A percentile compares a stretch with the other conserved stretches of the same genome.
Evolutionary conservation across 2,888 invertebrate genomes (phyloP).

Genomic region (Eilema depressum): DNA sequence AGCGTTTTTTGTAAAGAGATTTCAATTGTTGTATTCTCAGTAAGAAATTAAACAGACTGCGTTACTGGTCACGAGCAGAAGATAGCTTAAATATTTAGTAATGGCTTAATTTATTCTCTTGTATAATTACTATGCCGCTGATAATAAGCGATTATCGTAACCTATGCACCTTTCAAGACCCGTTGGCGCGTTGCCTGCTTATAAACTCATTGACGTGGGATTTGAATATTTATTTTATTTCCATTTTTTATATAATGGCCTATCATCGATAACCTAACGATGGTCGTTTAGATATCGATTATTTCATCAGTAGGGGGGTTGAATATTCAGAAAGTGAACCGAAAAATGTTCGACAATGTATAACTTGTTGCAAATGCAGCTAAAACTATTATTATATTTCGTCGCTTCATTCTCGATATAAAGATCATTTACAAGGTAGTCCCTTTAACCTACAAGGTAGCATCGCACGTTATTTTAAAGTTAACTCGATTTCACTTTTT

Average conservation of each 20-base stretch:
- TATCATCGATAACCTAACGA: neutral
- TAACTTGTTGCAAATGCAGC: neutral
- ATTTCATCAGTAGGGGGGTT: neutral
- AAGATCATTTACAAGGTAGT: too few relatives aligned
- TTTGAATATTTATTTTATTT: slow-evolving; percentile 1
- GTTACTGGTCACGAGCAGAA: neutral
- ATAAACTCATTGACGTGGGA: neutral
- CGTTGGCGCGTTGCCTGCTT: neutral
- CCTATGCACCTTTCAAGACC: neutral
- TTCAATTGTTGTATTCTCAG: neutral
- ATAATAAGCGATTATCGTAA: neutral
- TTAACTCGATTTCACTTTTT: too few relatives aligned
- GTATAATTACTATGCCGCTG: neutral
- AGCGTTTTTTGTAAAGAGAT: neutral
- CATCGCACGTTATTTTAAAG: too few relatives aligned
- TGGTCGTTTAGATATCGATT: neutral
- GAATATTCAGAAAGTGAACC: neutral
- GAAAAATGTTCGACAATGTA: neutral
- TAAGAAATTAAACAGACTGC: neutral
- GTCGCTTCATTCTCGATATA: too few relatives aligned
- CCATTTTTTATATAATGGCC: neutral
- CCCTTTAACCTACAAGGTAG: too few relatives aligned
- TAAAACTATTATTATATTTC: neutral
- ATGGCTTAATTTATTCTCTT: too few relatives aligned
- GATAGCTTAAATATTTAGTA: neutral